A percentile compares a stretch with the other conserved stretches of the same genome.
Evolutionary conservation across 2,888 invertebrate species (phyloP).

Genomic region (Conomelus anceps): DNA sequence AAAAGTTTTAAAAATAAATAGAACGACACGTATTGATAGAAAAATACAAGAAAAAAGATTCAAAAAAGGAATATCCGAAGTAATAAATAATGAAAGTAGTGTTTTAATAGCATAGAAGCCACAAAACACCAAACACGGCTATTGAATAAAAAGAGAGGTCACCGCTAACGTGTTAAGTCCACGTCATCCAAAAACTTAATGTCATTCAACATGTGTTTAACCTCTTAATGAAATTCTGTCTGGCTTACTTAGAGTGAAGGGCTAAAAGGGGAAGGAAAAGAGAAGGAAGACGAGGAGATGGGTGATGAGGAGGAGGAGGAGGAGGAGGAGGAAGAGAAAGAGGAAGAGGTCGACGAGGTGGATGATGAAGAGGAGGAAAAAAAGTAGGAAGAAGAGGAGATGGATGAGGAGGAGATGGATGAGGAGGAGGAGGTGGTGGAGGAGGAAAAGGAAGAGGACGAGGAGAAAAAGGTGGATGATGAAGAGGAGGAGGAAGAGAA

Average conservation of each 20-base stretch:
- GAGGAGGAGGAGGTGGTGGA: no score
- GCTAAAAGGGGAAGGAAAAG: neutral
- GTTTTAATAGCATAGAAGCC: no score
- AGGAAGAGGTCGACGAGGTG: neutral
- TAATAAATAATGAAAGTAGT: no score
- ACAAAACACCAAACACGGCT: no score
- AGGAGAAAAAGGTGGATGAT: no score
- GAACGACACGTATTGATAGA: no score
- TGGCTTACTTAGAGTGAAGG: neutral
- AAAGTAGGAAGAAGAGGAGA: neutral
- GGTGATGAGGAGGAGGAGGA: neutral
- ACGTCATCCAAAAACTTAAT: neutral
- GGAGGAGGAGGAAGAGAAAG: neutral
- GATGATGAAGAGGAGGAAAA: neutral
- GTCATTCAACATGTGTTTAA: neutral
- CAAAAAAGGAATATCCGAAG: no score
- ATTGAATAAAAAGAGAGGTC: neutral
- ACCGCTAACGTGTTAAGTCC: neutral
- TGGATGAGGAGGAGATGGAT: no score
- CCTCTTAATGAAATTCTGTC: neutral
- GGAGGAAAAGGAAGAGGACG: no score
- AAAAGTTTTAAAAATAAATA: no score
- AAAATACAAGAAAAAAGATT: no score
- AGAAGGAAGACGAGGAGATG: neutral
- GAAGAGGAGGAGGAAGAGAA: no score